These are phyloP conservation scores for Plectus sambesii DNA, from an alignment of 1,140 invertebrate species.

Conservation along the genomic window DNA sequence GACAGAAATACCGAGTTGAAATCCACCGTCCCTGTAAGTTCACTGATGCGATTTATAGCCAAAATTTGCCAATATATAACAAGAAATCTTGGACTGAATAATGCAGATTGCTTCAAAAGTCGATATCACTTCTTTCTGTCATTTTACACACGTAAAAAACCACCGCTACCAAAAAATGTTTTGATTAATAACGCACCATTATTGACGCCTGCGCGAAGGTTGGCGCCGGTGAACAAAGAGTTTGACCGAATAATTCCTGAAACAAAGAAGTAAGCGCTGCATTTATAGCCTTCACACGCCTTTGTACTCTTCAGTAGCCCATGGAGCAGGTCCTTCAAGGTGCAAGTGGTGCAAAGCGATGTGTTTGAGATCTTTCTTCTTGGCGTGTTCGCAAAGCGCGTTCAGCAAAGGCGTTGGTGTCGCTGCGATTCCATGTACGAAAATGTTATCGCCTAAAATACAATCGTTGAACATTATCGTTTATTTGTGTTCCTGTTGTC, in stretches of 20 bases:
- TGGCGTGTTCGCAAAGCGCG: slow-evolving; percentile 13
- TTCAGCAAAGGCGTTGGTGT: slow-evolving; percentile 29
- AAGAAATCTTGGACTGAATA: too few species aligned
- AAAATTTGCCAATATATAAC: too few species aligned
- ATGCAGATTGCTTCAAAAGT: too few species aligned
- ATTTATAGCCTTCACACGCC: slow-evolving; percentile 10
- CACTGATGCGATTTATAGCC: not conserved
- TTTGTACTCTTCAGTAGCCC: slow-evolving; percentile 13
- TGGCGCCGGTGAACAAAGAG: slow-evolving; percentile 26
- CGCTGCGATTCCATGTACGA: slow-evolving; percentile 21
- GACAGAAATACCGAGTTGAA: slow-evolving; percentile 77
- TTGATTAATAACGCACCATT: slow-evolving; percentile 3
- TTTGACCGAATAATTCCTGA: slow-evolving; percentile 28
- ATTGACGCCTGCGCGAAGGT: slow-evolving; percentile 21
- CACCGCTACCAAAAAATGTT: too few species aligned
- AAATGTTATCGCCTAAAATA: slow-evolving; percentile 21
- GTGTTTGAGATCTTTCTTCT: slow-evolving; percentile 11
- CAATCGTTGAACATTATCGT: too few species aligned
- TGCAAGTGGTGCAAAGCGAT: slow-evolving; percentile 27
- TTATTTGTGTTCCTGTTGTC: too few species aligned
- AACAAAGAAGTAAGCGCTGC: not conserved
- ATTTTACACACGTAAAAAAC: too few species aligned
- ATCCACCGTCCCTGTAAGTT: slow-evolving; percentile 56
- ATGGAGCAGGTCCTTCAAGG: slow-evolving; percentile 12
- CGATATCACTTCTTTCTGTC: too few species aligned